Evolutionary conservation across 2,888 invertebrate genomes (phyloP), one percentile per base, ranked within the genome.

Genomic region (Xylota segnis): DNA sequence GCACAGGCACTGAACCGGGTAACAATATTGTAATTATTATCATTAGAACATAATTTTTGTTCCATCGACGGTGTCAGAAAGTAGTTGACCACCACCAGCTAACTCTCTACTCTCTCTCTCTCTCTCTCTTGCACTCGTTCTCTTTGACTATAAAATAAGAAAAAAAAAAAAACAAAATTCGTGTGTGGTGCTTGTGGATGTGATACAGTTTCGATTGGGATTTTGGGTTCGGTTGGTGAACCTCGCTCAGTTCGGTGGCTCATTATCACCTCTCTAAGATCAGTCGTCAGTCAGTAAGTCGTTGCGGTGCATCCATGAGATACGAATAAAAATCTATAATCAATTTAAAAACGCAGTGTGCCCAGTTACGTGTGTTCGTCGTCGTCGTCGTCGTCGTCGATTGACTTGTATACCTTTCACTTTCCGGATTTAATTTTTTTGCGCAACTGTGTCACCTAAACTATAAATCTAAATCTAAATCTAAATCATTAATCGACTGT

Each of bases 1-100:
- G 90, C 90, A 90, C 90, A 90, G 90, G 92, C 92, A 91, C 90
- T 91, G 92, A 91, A 91, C 91, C 92, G 92, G 91, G 91, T 91
- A 92, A 92, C 92, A 92, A 92, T 91, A 90, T 88, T 88, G 78
- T 81, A 78, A 75, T 86, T 86, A 84, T 84, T 84, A 68, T 81
- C 76, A 87, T 74, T 81, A 87, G 87, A 86, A 78, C 45, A 74
- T 54, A 66, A 66, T 68, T 71, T 79, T 88, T 88, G 88, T 88
- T 88, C 83, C 75, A 83, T 54, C 68, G 76, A 61, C 74, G 34
- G 23, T 27, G 29, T 88, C 87, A 16, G 66, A 63, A 74, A 74
- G 59, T 52, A 7, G 4, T 59, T 50, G 77, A 77, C 79, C 76
- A 87, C 68, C 81, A 72, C 37, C 79, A 66, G 72, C 52, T 56